These are phyloP conservation scores for Rhimphoctona megacephalus DNA, from an alignment of 2,888 invertebrate genomes.

Conservation along the genomic window DNA sequence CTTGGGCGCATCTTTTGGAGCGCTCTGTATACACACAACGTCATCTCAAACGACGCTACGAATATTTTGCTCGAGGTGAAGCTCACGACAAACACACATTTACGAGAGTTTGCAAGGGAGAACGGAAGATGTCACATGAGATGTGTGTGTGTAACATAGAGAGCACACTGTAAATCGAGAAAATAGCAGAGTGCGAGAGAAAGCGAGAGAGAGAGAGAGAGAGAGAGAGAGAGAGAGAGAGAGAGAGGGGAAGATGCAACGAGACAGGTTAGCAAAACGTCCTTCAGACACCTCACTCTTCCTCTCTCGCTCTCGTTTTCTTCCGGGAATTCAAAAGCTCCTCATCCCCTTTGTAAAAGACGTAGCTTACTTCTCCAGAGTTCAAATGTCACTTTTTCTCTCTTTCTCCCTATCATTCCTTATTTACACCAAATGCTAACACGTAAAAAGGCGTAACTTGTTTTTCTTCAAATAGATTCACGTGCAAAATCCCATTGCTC, in stretches of 20 bases:
- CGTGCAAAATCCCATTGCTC: not conserved
- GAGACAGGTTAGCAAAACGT: constrained; percentile 71
- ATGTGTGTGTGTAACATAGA: constrained; percentile 29
- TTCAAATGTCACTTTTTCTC: constrained; percentile 38
- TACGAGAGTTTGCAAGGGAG: not conserved
- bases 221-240: not conserved
- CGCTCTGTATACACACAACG: constrained; percentile 19
- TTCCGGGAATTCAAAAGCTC: constrained; percentile 68
- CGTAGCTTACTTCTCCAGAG: constrained; percentile 55
- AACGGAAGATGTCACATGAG: constrained; percentile 18
- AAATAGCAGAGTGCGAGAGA: constrained; percentile 30
- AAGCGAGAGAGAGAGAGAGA: not conserved
- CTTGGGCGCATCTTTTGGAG: not conserved
- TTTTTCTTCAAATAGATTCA: not conserved
- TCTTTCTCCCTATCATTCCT: constrained; percentile 15
- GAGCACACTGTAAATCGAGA: constrained; percentile 42
- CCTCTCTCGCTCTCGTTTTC: constrained; percentile 32
- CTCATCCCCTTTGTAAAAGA: constrained; percentile 48
- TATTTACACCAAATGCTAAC: not conserved
- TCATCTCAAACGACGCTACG: constrained; percentile 61
- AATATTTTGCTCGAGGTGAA: constrained; percentile 71
- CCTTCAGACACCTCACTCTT: constrained; percentile 69
- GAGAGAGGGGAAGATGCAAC: constrained; percentile 59
- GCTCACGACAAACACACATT: constrained; percentile 75
- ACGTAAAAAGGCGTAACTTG: not conserved